Percentiles rank a stretch among this genome's conserved stretches.
phyloP scores from a whole-genome alignment of 2,888 invertebrate species.

The Anoplius nigerrimus region DNA sequence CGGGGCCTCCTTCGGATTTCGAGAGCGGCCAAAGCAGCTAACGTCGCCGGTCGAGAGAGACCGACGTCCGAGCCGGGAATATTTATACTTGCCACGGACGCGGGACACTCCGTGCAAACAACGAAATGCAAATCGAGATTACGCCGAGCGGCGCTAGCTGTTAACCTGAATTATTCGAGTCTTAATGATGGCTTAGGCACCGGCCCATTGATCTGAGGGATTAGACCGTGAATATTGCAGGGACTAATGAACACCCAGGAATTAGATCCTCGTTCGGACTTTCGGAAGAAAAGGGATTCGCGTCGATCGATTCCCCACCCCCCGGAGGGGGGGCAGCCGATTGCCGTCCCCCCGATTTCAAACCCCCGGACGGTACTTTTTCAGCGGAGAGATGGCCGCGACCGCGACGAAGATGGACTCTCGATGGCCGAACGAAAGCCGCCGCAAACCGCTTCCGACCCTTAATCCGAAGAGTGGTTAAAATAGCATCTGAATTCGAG shows the following conservation, averaged over 20 bases:
- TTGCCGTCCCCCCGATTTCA: neutral
- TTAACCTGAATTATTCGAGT: constrained; percentile 76
- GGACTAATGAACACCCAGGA: constrained; percentile 71
- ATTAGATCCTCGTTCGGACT: constrained; percentile 63
- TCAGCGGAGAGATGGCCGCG: neutral
- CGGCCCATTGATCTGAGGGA: constrained; percentile 74
- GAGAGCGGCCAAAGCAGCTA: constrained; percentile 46
- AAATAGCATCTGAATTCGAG: no score
- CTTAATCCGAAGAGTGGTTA: no score
- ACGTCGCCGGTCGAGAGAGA: constrained; percentile 33
- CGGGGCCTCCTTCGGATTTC: constrained; percentile 1
- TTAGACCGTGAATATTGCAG: constrained; percentile 73
- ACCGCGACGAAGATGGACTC: no score
- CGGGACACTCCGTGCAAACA: constrained; percentile 60
- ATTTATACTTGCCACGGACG: constrained; percentile 65
- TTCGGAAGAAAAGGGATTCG: constrained; percentile 47
- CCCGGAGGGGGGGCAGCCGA: neutral
- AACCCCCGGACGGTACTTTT: neutral
- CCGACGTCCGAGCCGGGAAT: constrained; percentile 55
- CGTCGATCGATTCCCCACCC: constrained; percentile 18
- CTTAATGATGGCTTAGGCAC: constrained; percentile 75
- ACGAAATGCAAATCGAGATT: constrained; percentile 75
- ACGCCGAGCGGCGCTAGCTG: constrained; percentile 67
- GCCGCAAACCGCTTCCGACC: no score
- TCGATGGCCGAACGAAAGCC: no score